Base-by-base conservation (phyloP, 2,113 vertebrate genomes). In the Notarius quadriscutis region DNA sequence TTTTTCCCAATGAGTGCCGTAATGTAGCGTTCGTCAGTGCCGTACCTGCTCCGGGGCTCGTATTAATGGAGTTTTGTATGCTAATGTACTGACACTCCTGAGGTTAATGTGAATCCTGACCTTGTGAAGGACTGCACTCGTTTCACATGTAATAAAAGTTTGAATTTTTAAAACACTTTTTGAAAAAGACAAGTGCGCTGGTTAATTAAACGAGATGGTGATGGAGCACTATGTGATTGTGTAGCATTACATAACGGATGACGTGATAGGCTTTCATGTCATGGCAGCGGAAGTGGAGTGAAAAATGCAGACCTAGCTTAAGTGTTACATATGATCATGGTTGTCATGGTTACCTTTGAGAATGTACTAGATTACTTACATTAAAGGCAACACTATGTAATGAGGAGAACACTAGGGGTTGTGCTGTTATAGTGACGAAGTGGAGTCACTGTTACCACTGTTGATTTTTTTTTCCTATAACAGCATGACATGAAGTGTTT, bases 81-180 rank as follows among this genome's bases (percentile, higher is more conserved):
- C 81, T 89, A 87, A 89, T 87, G 88, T 84, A 80, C 41, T 72
- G 81, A 84, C 81, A 75, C 51, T 55, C 60, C 74, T 65, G 81
- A 81, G 88, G 88, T 89, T 89, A 87, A 89, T 89, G 88, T 79
- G 88, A 78, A 84, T 77, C 27, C n/a, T 63, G 81, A 87, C 85
- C 88, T 85, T 55, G 55, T 74, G 57, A 89, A 89, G 77, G 81
- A 78, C 72, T 27, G 63, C 53, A 3, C 77, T 51, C 60, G 48
- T 84, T 84, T 65, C 62, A 78, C 62, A 48, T 57, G 60, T 27
- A 57, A 84, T 87, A 89, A 83, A 84, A 84, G 75, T 72, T 74
- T 72, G 85, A 53, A 84, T 87, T 51, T 86, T 87, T 87, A 84
- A 84, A 84, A 41, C 48, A 18, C 30, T 89, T 87, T 80, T 72